phyloP scores from a whole-genome alignment of 2,113 vertebrate genomes.

The Podiceps cristatus region DNA sequence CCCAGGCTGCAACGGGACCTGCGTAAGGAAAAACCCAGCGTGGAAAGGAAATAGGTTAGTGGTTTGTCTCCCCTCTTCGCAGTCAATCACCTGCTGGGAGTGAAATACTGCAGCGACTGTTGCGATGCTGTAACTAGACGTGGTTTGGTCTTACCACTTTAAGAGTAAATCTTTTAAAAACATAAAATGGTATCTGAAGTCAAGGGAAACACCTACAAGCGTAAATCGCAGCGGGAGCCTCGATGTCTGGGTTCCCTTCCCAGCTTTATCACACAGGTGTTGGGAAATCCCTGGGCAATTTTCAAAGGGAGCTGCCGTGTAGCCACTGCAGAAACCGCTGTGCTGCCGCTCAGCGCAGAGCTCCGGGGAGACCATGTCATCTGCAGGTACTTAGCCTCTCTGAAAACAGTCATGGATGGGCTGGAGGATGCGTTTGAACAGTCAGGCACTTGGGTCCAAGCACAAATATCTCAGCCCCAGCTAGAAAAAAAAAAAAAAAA shows the following conservation, averaged over 20 bases:
- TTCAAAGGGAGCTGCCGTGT: rapidly evolving
- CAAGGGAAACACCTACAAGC: not conserved
- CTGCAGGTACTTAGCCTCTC: not conserved
- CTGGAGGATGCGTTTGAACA: no score
- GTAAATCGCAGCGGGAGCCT: not conserved
- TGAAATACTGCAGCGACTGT: not conserved
- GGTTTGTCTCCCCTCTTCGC: not conserved
- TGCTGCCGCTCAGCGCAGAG: not conserved
- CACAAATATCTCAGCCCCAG: not conserved
- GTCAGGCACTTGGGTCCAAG: not conserved
- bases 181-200: rapidly evolving
- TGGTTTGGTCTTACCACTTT: not conserved
- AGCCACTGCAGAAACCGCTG: rapidly evolving
- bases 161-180: not conserved
- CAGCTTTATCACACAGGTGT: no score
- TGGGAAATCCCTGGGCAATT: not conserved
- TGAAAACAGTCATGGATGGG: no score
- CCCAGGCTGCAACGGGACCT: not conserved
- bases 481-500: not conserved
- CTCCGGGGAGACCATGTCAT: rapidly evolving
- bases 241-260: not conserved
- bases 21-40: not conserved
- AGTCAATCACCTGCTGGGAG: not conserved
- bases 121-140: rapidly evolving
- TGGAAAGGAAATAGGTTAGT: rapidly evolving